Conservation (phyloP, 2,888 invertebrate genomes). For the Onthophagus sagittarius region DNA sequence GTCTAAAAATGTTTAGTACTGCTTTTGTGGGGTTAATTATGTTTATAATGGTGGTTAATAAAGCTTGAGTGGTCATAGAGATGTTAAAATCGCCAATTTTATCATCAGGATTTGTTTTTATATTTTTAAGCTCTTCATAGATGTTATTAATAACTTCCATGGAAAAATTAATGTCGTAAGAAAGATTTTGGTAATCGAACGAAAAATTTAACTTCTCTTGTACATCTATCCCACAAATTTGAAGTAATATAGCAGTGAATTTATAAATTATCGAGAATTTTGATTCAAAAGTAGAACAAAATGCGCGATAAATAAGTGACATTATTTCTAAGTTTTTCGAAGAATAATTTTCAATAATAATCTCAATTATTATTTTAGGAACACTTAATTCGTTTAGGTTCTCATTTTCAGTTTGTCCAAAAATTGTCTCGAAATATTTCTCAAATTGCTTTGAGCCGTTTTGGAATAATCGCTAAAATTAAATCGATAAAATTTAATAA, state of each 20-base stretch:
- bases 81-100: conserved; percentile 31
- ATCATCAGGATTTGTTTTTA: conserved; percentile 29
- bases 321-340: not conserved
- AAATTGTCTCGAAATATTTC: conserved; percentile 29
- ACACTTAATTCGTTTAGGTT: not conserved
- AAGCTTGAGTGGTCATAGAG: conserved; percentile 35
- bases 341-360: not conserved
- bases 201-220: conserved; percentile 28
- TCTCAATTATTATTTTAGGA: not conserved
- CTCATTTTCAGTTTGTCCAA: conserved; percentile 23
- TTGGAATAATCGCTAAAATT: conserved; percentile 37
- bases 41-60: conserved; percentile 35
- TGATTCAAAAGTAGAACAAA: not conserved
- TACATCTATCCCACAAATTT: conserved; percentile 38
- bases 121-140: conserved; percentile 20
- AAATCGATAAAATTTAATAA: conserved; percentile 18
- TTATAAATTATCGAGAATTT: conserved; percentile 29
- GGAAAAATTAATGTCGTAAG: conserved; percentile 24
- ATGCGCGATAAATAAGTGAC: not conserved
- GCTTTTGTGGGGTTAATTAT: conserved; percentile 30
- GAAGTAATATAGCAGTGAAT: conserved; percentile 35
- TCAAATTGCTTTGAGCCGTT: conserved; percentile 32
- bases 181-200: conserved; percentile 25
- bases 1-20: conserved; percentile 37
- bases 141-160: conserved; percentile 30